Base-by-base conservation (phyloP, 2,888 invertebrate genomes). In the Nematopogon swammerdamellus region DNA sequence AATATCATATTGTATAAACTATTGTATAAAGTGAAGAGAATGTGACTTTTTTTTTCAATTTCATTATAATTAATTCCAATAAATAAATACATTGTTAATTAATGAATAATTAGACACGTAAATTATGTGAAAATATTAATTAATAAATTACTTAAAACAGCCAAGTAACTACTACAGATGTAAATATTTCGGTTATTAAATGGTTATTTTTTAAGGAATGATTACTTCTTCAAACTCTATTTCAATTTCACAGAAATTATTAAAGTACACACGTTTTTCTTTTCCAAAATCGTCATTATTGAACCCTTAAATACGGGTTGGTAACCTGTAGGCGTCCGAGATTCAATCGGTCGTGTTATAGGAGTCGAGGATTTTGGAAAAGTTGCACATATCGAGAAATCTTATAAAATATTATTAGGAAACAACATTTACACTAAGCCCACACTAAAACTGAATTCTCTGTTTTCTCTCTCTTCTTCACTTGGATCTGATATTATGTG, bases 1-100 rank as follows among this genome's bases (percentile, higher is more conserved):
- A 75, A 80, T 80, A 80, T 80, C 80, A 71, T 80, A 80, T 80
- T 77, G 76, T 79, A 79, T 77, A 77, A 79, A 74, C 79, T 80
- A 80, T 80, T 80, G 80, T 80, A 79, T 73, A 77, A 76, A 76
- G 74, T 76, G 79, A 79, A 75, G 75, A 75, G 71, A 75, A 73
- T 76, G 77, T 72, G 75, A 77, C 72, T 72, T 67, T 51, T 70
- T 70, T 73, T 69, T 66, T 69, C 67, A 67, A 67, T 72, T 70
- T 68, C 72, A 72, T 73, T 74, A 72, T 68, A 68, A 68, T 70
- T 70, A 70, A 69, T 72, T 72, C 72, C 75, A 74, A 75, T 76
- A 76, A 75, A 74, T 71, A 72, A 76, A 77, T 72, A 73, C 36
- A 72, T 70, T 14, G 36, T 36, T 36, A 36, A 36, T 36, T 36